Base-by-base conservation (phyloP, 2,113 vertebrate genomes). In the Tor tambroides region DNA sequence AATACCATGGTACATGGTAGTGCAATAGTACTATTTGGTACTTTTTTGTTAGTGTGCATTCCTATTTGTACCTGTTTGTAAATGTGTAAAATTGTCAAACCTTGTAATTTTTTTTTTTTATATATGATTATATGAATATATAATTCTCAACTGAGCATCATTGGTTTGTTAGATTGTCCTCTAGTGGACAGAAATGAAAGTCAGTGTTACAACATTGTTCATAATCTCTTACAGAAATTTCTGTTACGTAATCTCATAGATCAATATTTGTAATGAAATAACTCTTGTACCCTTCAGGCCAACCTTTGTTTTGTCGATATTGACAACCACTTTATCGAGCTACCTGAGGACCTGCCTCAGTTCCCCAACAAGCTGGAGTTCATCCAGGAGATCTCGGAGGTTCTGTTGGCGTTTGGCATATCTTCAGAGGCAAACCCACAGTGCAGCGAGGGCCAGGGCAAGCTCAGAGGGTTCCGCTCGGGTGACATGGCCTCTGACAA, bases 311-410 rank as follows among this genome's bases (percentile, higher is more conserved):
- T 99, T 91, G 98, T 99, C 93, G 98, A 99, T 92, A 96, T 99
- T 75, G 98, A 99, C 94, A 99, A 99, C 95, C 98, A 99, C 91
- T 98, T 97, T 89, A 96, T 99, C 3, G 98, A 99, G 88, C 95
- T 99, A 89, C 98, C 98, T 1, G 98, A 99, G 92, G 98, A 99
- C 88, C 91, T 99, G 89, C 98, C 98, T 71, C 98, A 99, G 91
- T 99, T 99, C 91, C 98, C 98, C 89, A 99, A 99, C 94, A 99
- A 99, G 90, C 95, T 99, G 17, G 98, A 99, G 92, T 99, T 99
- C 91, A 95, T 99, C 88, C 98, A 99, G 95, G 98, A 99, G 94
- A 96, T 99, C 91, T 99, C 97, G 0, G 98, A 99, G 94, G 96
- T 97, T 80, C 96, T 99, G 80, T 94, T 97, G 95, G 95, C 95